Evolutionary conservation across 2,888 invertebrate species (phyloP).

Genomic region (Drosophila robusta): DNA sequence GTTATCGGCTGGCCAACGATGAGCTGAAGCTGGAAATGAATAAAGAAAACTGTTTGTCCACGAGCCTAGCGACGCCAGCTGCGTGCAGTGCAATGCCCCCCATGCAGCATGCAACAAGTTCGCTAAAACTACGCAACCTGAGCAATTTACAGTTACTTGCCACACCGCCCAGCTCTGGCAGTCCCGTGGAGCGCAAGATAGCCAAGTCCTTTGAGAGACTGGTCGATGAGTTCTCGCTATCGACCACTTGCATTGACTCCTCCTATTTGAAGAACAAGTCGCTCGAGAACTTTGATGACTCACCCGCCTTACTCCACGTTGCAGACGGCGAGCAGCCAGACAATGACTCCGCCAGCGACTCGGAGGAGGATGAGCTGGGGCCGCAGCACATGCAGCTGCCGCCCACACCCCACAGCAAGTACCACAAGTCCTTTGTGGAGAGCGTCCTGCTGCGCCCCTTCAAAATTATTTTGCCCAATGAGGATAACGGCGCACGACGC

Average conservation of each 20-base stretch:
- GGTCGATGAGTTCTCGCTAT: conserved; percentile 84
- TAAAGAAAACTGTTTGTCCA: conserved; percentile 69
- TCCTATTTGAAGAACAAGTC: conserved; percentile 84
- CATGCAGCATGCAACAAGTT: conserved; percentile 71
- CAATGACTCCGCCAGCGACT: conserved; percentile 33
- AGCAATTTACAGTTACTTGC: conserved; percentile 32
- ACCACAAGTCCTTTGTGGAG: conserved; percentile 83
- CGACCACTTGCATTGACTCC: conserved; percentile 82
- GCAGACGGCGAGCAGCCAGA: conserved; percentile 36
- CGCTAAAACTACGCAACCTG: conserved; percentile 62
- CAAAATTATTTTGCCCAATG: conserved; percentile 82
- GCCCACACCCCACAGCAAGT: conserved; percentile 62
- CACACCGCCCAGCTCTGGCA: conserved; percentile 2
- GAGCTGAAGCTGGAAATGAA: conserved; percentile 86
- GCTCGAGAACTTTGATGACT: conserved; percentile 84
- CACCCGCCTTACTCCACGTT: conserved; percentile 65
- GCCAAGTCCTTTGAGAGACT: conserved; percentile 86
- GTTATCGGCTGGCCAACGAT: conserved; percentile 92
- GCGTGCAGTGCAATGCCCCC: conserved; percentile 67
- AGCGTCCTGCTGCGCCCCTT: conserved; percentile 82
- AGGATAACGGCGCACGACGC: conserved; percentile 79
- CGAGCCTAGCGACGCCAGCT: conserved; percentile 32
- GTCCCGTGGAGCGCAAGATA: conserved; percentile 86
- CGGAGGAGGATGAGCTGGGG: conserved; percentile 58
- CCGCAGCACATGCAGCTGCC: conserved; percentile 87